Evolutionary conservation across 2,888 invertebrate genomes (phyloP).

Genomic region (Uropetala carovei): DNA sequence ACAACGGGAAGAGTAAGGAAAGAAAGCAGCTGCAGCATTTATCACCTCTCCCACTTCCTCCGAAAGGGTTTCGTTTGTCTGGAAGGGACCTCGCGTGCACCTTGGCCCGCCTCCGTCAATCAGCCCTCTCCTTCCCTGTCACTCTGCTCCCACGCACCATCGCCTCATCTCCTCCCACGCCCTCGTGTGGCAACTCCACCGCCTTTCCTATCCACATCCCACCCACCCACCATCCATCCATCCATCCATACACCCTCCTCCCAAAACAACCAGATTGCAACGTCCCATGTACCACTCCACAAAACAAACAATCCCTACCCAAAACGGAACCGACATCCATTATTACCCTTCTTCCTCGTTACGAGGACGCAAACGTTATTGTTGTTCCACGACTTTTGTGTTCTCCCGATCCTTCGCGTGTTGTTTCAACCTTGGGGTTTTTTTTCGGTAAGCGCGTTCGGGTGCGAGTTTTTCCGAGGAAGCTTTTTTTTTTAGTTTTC

Average conservation of each 20-base stretch:
- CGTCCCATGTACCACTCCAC: constrained; percentile 7
- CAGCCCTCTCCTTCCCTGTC: neutral
- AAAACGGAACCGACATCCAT: constrained; percentile 6
- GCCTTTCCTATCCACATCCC: neutral
- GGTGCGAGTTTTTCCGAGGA: too few species aligned
- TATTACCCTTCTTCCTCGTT: neutral
- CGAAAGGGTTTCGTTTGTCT: too few species aligned
- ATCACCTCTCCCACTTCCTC: too few species aligned
- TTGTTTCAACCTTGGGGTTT: neutral
- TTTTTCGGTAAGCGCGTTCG: neutral
- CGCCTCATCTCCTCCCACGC: neutral
- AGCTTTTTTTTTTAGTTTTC: too few species aligned
- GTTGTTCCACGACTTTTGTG: constrained; percentile 21
- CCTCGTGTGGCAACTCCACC: neutral
- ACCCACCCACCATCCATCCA: too few species aligned
- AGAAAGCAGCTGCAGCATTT: too few species aligned
- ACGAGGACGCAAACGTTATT: constrained; percentile 6
- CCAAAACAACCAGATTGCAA: neutral
- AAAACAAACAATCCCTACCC: constrained; percentile 16
- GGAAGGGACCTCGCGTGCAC: neutral
- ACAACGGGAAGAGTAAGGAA: too few species aligned
- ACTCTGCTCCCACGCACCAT: neutral
- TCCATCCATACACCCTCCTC: too few species aligned
- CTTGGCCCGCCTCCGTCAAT: neutral
- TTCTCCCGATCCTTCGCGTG: neutral